Conservation (phyloP, 2,888 invertebrate genomes). For the Nomada ruficornis region DNA sequence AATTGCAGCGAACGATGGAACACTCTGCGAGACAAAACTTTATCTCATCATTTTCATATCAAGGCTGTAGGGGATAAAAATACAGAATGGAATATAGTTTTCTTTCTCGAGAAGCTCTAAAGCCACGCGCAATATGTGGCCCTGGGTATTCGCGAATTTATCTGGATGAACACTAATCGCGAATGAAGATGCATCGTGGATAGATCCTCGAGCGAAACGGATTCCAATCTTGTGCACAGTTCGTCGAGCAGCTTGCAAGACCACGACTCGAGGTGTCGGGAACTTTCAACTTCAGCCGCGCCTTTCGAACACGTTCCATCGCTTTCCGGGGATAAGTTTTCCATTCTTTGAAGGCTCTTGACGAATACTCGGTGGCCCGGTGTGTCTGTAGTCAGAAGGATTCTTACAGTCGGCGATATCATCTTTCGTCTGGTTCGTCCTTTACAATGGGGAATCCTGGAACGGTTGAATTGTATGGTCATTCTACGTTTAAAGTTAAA, state of each 20-base stretch:
- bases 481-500: neutral
- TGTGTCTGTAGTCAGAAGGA: conserved; percentile 25
- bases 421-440: conserved; percentile 7
- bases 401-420: conserved; percentile 31
- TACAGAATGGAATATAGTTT: too few species aligned
- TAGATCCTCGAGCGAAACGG: conserved; percentile 6
- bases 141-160: neutral
- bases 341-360: conserved; percentile 48
- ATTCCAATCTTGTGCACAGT: conserved; percentile 20
- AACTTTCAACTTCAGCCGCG: conserved; percentile 33
- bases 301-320: conserved; percentile 23
- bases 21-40: neutral
- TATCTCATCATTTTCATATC: neutral
- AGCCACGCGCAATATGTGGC: neutral
- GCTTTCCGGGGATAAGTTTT: conserved; percentile 46
- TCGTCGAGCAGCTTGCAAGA: conserved; percentile 10
- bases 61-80: too few species aligned
- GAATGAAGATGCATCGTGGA: neutral
- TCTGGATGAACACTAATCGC: conserved; percentile 2
- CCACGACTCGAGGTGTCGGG: conserved; percentile 24
- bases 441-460: conserved; percentile 15
- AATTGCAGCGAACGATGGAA: conserved; percentile 2
- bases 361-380: conserved; percentile 41
- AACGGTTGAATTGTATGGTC: neutral
- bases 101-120: neutral